Conservation (phyloP, 1,140 invertebrate genomes). For the Acromyrmex charruanus region DNA sequence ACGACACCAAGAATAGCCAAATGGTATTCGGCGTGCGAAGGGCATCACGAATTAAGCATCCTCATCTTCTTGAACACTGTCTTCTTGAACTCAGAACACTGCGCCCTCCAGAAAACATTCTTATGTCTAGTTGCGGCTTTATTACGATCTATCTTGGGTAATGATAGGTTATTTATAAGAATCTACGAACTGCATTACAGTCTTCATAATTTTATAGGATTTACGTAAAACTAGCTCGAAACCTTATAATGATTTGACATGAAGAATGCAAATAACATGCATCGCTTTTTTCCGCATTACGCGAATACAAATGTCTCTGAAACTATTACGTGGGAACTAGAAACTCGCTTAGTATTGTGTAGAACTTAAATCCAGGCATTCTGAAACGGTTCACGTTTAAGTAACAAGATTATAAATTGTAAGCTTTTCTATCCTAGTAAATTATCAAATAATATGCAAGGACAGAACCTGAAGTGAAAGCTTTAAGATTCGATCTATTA, state of each 20-base stretch:
- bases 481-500: too few relatives aligned
- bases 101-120: slow-evolving; percentile 10
- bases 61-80: neutral
- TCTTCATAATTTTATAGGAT: slow-evolving; percentile 16
- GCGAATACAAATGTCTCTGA: slow-evolving; percentile 13
- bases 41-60: neutral
- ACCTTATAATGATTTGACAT: neutral
- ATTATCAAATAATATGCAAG: neutral
- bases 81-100: too few relatives aligned
- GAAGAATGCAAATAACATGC: slow-evolving; percentile 17
- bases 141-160: neutral
- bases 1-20: slow-evolving; percentile 61
- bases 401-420: slow-evolving; percentile 19
- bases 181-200: neutral
- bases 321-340: slow-evolving; percentile 27
- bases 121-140: slow-evolving; percentile 7
- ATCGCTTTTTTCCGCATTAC: slow-evolving; percentile 19
- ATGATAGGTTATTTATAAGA: too few relatives aligned
- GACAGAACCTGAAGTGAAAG: too few relatives aligned
- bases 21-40: slow-evolving; percentile 4
- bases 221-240: neutral
- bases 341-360: neutral
- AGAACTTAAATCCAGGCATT: neutral
- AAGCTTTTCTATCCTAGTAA: neutral
- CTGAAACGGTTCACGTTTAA: slow-evolving; percentile 1